Evolutionary conservation across 1,140 invertebrate genomes (phyloP).

Genomic region (Megalonaias nervosa): DNA sequence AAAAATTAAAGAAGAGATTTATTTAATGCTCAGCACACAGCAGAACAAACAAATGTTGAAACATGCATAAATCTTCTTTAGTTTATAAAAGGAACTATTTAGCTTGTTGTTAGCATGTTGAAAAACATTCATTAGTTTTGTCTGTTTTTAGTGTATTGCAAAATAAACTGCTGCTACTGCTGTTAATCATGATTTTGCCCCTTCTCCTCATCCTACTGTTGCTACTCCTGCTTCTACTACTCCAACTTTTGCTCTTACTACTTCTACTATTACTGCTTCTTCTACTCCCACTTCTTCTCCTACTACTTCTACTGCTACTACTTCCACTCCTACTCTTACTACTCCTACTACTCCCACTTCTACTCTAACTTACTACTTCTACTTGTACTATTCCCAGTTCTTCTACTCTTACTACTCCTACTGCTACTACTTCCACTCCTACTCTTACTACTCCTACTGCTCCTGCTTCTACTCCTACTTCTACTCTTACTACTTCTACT

Average conservation of each 20-base stretch:
- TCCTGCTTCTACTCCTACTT: conserved; percentile 7
- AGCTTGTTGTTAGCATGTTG: no score
- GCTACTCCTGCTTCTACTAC: conserved; percentile 24
- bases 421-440: not conserved
- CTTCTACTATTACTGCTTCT: conserved; percentile 33
- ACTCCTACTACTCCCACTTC: no score
- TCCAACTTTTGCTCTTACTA: conserved; percentile 31
- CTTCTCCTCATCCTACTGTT: conserved; percentile 25
- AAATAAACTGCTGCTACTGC: conserved; percentile 21
- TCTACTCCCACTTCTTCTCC: conserved; percentile 10
- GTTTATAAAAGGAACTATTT: no score
- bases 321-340: not conserved
- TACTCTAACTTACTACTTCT: no score
- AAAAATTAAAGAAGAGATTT: no score
- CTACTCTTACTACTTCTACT: conserved; percentile 14
- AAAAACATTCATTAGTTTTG: no score
- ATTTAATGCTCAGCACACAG: no score
- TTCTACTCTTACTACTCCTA: conserved; percentile 8
- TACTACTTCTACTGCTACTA: conserved; percentile 33
- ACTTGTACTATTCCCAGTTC: conserved; percentile 9
- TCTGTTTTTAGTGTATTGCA: no score
- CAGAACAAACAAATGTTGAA: no score
- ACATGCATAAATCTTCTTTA: no score
- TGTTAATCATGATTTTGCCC: conserved; percentile 20
- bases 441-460: not conserved